Percentiles rank a stretch among this genome's conserved stretches.
Evolutionary conservation across 2,888 invertebrate genomes (phyloP).

Genomic region (Mystacides longicornis): DNA sequence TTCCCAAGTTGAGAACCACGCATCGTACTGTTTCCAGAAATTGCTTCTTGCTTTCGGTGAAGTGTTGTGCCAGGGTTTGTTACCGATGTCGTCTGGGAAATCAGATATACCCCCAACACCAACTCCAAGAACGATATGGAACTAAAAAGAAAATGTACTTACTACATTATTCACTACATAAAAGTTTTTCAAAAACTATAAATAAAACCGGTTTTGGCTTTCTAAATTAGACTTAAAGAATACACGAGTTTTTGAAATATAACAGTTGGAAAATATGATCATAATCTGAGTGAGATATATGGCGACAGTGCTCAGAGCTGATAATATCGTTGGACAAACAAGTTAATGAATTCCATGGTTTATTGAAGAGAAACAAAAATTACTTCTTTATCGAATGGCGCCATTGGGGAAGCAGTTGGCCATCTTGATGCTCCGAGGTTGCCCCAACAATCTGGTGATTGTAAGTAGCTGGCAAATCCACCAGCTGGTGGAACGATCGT

Average conservation of each 20-base stretch:
- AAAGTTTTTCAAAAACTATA: too few species aligned
- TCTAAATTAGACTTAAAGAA: too few species aligned
- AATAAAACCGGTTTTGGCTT: too few species aligned
- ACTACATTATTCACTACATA: too few species aligned
- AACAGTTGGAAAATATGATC: too few species aligned
- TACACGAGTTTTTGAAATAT: too few species aligned
- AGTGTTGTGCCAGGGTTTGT: slow-evolving; percentile 61
- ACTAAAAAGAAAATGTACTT: too few species aligned
- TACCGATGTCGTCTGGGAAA: slow-evolving; percentile 50
- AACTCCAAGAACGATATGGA: slow-evolving; percentile 59
- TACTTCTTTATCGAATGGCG: slow-evolving; percentile 44
- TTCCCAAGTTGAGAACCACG: slow-evolving; percentile 43
- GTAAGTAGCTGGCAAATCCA: slow-evolving; percentile 35
- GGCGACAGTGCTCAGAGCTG: too few species aligned
- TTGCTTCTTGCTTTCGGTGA: slow-evolving; percentile 49
- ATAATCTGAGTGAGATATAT: too few species aligned
- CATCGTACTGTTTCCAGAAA: slow-evolving; percentile 45
- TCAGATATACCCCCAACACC: slow-evolving; percentile 62
- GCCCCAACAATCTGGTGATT: slow-evolving; percentile 24
- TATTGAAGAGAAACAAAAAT: slow-evolving; percentile 24
- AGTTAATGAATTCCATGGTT: too few species aligned
- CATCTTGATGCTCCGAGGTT: slow-evolving; percentile 36
- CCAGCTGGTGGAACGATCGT: slow-evolving; percentile 40
- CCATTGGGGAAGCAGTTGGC: slow-evolving; percentile 38
- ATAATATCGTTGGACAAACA: too few species aligned